Evolutionary conservation across 1,140 invertebrate species (phyloP).

Genomic region (Cyclina sinensis): DNA sequence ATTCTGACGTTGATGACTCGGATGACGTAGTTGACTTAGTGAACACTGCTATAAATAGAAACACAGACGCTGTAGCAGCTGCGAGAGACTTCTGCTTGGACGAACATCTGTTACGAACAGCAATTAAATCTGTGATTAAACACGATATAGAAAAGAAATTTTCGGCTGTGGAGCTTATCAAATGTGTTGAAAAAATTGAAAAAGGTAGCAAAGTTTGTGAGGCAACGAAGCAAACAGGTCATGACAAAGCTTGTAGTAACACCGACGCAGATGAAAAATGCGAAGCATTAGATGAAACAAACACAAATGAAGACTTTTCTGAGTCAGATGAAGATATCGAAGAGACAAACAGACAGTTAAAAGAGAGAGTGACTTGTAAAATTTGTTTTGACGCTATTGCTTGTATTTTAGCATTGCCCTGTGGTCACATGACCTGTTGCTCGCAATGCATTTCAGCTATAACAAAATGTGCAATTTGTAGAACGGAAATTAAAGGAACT

Average conservation of each 20-base stretch:
- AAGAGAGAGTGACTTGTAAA: slow-evolving; percentile 94
- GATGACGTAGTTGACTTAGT: background rate
- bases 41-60: background rate
- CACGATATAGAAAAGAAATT: background rate
- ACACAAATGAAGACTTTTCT: background rate
- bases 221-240: slow-evolving; percentile 4
- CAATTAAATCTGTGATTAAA: background rate
- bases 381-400: slow-evolving; percentile 96
- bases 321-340: slow-evolving; percentile 14
- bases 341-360: slow-evolving; percentile 87
- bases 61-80: background rate
- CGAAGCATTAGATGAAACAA: background rate
- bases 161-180: background rate
- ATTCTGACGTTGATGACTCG: background rate
- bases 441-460: slow-evolving; percentile 93
- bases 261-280: background rate
- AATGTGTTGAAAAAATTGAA: background rate
- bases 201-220: background rate
- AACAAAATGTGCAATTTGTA: slow-evolving; percentile 93
- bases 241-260: background rate
- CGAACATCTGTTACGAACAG: background rate
- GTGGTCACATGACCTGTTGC: slow-evolving; percentile 95
- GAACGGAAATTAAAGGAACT: slow-evolving; percentile 85
- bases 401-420: slow-evolving; percentile 95
- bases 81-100: background rate